Percentiles rank a stretch among this genome's conserved stretches.
Evolutionary conservation across 30 jellyfish, hydroid and myxozoan species (phyloP).

Genomic region (Aurelia coerulea): DNA sequence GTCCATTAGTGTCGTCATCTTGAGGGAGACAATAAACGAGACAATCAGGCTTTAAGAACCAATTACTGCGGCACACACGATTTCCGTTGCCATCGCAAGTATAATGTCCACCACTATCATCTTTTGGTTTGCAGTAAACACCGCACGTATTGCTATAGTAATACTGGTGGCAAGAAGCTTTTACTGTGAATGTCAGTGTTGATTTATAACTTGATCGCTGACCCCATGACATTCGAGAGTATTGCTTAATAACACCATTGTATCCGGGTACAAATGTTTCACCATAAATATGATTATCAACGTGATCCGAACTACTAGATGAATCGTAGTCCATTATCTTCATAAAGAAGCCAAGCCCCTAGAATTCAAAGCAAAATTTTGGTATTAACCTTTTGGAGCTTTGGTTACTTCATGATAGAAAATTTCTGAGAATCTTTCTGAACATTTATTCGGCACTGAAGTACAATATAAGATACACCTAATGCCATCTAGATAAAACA

Average conservation of each 20-base stretch:
- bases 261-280: conserved; percentile 23
- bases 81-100: background rate
- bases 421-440: no score
- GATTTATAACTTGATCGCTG: no score
- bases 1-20: conserved; percentile 35
- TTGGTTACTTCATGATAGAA: no score
- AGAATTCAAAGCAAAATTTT: background rate
- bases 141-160: no score
- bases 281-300: conserved; percentile 24
- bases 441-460: no score
- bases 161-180: no score
- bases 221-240: no score
- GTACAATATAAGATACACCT: no score
- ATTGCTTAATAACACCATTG: background rate
- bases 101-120: conserved; percentile 19
- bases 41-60: background rate
- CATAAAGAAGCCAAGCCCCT: conserved; percentile 56
- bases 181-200: no score
- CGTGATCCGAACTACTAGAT: background rate
- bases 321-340: conserved; percentile 31
- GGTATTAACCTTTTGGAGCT: no score
- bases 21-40: conserved; percentile 15
- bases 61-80: background rate
- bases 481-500: background rate
- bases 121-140: background rate